These are phyloP conservation scores for Palythoa grandiflora DNA, from an alignment of 92 coral and sea anemone species.

Conservation along the genomic window DNA sequence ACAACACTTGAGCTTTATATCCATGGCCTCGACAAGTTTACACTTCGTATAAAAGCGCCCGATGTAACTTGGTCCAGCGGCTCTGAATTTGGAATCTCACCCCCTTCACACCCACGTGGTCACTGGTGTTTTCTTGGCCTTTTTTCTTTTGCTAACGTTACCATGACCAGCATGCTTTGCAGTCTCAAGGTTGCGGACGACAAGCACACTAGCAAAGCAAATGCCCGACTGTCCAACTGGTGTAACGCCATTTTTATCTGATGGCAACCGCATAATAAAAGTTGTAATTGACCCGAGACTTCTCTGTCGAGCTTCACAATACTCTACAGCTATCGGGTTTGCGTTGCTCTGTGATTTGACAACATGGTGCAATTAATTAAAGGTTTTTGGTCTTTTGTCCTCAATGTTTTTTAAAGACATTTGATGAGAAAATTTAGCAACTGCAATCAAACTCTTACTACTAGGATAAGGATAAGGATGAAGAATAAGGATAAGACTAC, in stretches of 20 bases:
- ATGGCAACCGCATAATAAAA: constrained; percentile 64
- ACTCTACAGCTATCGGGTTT: constrained; percentile 68
- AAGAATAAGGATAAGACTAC: too few relatives aligned
- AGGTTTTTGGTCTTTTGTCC: background rate
- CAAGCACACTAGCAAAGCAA: constrained; percentile 76
- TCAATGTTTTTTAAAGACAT: background rate
- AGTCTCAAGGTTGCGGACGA: constrained; percentile 36
- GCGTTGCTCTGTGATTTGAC: constrained; percentile 50
- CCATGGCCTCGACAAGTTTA: background rate
- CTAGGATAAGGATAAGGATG: too few relatives aligned
- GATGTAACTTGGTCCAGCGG: background rate
- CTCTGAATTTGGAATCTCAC: background rate
- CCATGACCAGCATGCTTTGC: constrained; percentile 10
- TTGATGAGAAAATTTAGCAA: background rate
- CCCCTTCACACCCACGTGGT: constrained; percentile 36
- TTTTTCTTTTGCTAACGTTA: constrained; percentile 1
- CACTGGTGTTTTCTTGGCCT: constrained; percentile 24
- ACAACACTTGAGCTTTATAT: background rate
- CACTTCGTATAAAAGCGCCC: background rate
- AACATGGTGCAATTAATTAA: background rate
- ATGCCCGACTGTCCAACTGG: constrained; percentile 80
- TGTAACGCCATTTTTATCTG: constrained; percentile 65
- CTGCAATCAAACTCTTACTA: background rate
- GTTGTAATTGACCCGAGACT: constrained; percentile 66
- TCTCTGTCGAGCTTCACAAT: constrained; percentile 61